Base-by-base conservation (phyloP, 2,888 invertebrate species). In the Lathronympha strigana region DNA sequence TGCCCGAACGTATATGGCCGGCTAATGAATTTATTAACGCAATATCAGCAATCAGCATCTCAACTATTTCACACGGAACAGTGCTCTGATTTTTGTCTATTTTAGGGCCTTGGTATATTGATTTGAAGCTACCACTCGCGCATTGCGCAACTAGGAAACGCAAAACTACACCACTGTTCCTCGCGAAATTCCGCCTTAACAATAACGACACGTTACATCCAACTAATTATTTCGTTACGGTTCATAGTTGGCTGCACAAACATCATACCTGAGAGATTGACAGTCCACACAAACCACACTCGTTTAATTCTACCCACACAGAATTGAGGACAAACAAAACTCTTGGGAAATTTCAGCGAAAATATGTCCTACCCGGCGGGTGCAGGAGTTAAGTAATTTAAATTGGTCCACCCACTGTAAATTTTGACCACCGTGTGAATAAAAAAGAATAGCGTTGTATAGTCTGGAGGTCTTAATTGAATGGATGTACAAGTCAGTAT, bases 261-360 rank as follows among this genome's bases (percentile, higher is more conserved):
- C 15, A 50, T 50, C 17, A 55, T 25, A 38, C 38, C 36, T 36
- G 28, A 25, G 40, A 17, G 15, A 3, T 54, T 40, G 15, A 28
- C 40, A 55, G 43, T 21, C 51, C n/a, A 36, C 33, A 17, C 40
- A 55, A 40, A 55, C 36, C 8, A 40, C 25, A 17, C 55, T 23
- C 23, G n/a, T 53, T 38, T 38, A n/a, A 40, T 15, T 43, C 13
- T 28, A 25, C 45, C 25, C 54, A 28, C 11, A 15, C 23, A n/a
- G 33, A 51, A 50, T 60, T 21, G 31, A 13, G 43, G 53, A 51
- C 64, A 43, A 36, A 23, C 51, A 64, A 43, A 57, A 45, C 64
- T 51, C 64, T 11, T 36, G 58, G 64, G 58, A 64, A 64, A 51
- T 64, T 53, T 21, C 36, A 19, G 19, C 13, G 11, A n/a, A 13